Evolutionary conservation across 2,888 invertebrate species (phyloP), one percentile per base, ranked within the genome.

Genomic region (Gymnoscelis rufifasciata): DNA sequence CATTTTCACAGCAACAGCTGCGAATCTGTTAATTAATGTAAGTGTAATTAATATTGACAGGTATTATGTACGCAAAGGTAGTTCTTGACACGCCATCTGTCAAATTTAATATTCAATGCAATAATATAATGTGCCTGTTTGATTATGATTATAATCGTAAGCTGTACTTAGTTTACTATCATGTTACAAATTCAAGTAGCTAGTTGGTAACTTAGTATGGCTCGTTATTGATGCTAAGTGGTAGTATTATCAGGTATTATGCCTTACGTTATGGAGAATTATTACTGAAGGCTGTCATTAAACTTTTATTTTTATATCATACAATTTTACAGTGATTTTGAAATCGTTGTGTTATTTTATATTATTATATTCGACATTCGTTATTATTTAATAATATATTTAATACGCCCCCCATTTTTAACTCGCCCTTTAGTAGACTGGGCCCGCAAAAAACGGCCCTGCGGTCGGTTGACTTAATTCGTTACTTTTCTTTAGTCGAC

Each of bases 11-110:
- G 35, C 35, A 24, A 13, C 24, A 26, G 13, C 33, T 30, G 33
- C 26, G 23, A 28, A 29, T 14, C 1, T 14, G 24, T 30, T n/a
- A 31, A 19, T 38, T 31, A 44, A 13, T 40, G 19, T 30, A 30
- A 29, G n/a, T 4, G 3, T 29, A 29, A 28, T 28, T 38, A 15
- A 14, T 24, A 46, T 46, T 27, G 45, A 36, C 45, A 45, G 28
- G n/a, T n/a, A 35, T 39, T 38, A 33, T 33, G 15, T 33, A 33
- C 45, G 29, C 45, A 30, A 23, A 26, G 19, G 23, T 39, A 29
- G 31, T 23, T 40, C 43, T 38, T 44, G 48, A 48, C 44, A 14
- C 14, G 37, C 26, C 37, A 43, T 36, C 39, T 38, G 40, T 49
- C 44, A 30, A 15, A 24, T 44, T 40, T 37, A 36, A 40, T 44